These are phyloP conservation scores for Brotula barbata DNA, from an alignment of 2,797 vertebrate species.

Conservation along the genomic window DNA sequence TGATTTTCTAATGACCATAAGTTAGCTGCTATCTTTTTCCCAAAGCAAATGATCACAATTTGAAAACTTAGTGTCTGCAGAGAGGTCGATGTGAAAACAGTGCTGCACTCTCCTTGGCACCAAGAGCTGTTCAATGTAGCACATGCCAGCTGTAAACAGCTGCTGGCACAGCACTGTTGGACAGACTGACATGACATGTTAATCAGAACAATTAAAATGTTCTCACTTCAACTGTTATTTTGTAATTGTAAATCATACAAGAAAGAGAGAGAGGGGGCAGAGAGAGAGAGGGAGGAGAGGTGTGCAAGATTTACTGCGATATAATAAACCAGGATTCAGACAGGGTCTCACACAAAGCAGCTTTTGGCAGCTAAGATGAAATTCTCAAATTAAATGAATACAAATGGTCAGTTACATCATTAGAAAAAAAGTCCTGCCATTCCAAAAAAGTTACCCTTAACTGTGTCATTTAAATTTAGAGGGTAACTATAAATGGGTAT, in stretches of 20 bases:
- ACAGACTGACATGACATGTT: slow-evolving; percentile 45
- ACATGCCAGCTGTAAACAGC: slow-evolving; percentile 59
- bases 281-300: background rate
- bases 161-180: slow-evolving; percentile 35
- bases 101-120: slow-evolving; percentile 18
- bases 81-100: background rate
- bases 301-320: background rate
- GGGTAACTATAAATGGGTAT: slow-evolving; percentile 36
- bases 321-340: background rate
- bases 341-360: background rate
- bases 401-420: no score
- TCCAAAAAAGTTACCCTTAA: background rate
- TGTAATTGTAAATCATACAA: slow-evolving; percentile 25
- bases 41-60: background rate
- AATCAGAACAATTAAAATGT: slow-evolving; percentile 46
- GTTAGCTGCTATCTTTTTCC: background rate
- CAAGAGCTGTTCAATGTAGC: slow-evolving; percentile 32
- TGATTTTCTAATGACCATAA: background rate
- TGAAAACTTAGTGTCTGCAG: background rate
- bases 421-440: no score
- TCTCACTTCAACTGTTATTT: slow-evolving; percentile 25
- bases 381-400: background rate
- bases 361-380: background rate
- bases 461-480: slow-evolving; percentile 4
- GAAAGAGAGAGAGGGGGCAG: background rate